Evolutionary conservation across 2,113 vertebrate species (phyloP).

Genomic region (Dipodomys spectabilis): DNA sequence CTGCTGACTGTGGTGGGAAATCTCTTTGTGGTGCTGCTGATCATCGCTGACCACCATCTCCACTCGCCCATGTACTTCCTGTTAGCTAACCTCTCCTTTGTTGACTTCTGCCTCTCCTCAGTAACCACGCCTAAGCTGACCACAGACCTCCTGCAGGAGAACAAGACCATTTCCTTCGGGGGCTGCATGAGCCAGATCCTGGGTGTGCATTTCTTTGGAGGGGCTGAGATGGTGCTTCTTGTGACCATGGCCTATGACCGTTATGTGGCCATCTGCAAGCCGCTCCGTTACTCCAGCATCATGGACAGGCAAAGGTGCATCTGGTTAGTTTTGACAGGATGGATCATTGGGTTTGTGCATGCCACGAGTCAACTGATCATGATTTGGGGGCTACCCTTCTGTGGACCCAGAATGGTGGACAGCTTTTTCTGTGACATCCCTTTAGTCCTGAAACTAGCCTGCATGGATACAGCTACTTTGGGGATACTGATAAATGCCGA

Average conservation of each 20-base stretch:
- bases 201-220: slow-evolving; percentile 66
- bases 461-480: too few relatives aligned
- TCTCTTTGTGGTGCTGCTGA: slow-evolving; percentile 16
- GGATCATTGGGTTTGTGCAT: too few relatives aligned
- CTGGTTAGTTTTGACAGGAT: too few relatives aligned
- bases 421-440: too few relatives aligned
- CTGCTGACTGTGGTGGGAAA: slow-evolving; percentile 55
- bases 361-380: too few relatives aligned
- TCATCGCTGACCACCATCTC: slow-evolving; percentile 45
- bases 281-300: slow-evolving; percentile 67
- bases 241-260: slow-evolving; percentile 78
- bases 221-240: slow-evolving; percentile 72
- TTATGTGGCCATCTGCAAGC: slow-evolving; percentile 80
- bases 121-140: slow-evolving; percentile 15
- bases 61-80: slow-evolving; percentile 33
- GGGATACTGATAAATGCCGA: too few relatives aligned
- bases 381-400: too few relatives aligned
- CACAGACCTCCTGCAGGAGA: neutral
- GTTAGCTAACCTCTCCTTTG: neutral
- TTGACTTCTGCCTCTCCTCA: slow-evolving; percentile 41
- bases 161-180: slow-evolving; percentile 35
- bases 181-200: slow-evolving; percentile 77
- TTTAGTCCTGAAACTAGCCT: too few relatives aligned
- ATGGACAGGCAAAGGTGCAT: slow-evolving; percentile 55
- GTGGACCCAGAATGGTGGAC: too few relatives aligned